Conservation (phyloP, 2,797 vertebrate species). For the Silurus aristotelis region DNA sequence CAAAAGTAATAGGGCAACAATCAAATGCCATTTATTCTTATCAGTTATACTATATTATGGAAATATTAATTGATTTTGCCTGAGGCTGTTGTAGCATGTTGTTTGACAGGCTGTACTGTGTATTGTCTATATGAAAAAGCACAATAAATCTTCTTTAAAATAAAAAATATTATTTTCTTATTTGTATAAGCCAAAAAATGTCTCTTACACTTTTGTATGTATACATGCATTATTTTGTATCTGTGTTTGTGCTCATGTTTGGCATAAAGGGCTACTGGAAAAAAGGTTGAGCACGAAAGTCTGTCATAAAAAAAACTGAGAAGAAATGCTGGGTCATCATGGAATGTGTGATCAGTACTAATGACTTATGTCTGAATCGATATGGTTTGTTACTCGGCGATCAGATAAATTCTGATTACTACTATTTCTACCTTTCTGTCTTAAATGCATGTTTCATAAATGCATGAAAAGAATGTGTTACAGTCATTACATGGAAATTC, state of each 20-base stretch:
- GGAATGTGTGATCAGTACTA: neutral
- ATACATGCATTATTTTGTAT: neutral
- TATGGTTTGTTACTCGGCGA: neutral
- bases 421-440: neutral
- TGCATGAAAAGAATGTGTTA: neutral
- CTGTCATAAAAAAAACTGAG: neutral
- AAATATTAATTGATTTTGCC: neutral
- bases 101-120: too few relatives aligned
- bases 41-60: neutral
- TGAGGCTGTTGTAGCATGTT: neutral
- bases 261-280: neutral
- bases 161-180: neutral
- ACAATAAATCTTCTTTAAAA: neutral
- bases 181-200: neutral
- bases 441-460: neutral
- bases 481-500: neutral
- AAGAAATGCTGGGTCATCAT: neutral
- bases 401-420: neutral
- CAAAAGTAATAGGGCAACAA: neutral
- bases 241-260: neutral
- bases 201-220: too few relatives aligned
- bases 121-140: neutral
- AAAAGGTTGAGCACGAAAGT: neutral
- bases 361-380: neutral
- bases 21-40: neutral